Conservation (phyloP, 2,888 invertebrate species). For the Pristionchus fissidentatus region DNA sequence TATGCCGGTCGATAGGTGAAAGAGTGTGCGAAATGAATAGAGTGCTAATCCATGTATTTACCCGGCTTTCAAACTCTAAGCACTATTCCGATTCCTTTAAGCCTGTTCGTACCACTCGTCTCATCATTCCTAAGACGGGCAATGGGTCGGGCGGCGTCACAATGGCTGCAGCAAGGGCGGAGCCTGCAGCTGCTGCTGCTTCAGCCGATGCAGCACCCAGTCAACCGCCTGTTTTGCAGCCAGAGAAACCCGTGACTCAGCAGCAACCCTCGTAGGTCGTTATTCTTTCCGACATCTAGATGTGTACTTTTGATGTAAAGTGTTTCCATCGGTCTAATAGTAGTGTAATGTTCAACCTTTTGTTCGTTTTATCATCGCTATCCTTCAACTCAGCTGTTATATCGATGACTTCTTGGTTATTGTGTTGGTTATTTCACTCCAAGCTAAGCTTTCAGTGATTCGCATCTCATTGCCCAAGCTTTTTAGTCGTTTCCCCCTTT, state of each 20-base stretch:
- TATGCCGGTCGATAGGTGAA: too few species aligned
- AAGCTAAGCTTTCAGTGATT: background rate
- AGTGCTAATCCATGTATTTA: too few species aligned
- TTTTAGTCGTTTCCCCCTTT: conserved; percentile 23
- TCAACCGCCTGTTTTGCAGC: background rate
- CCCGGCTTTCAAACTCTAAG: too few species aligned
- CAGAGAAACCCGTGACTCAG: background rate
- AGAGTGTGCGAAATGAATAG: background rate
- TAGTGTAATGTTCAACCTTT: background rate
- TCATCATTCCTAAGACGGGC: background rate
- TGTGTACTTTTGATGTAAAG: background rate
- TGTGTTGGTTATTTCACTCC: background rate
- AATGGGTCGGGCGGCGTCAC: background rate
- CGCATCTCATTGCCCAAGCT: background rate
- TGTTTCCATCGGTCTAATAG: background rate
- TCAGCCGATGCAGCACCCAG: background rate
- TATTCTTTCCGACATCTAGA: background rate
- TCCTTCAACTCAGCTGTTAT: background rate
- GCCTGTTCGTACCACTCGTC: conserved; percentile 4
- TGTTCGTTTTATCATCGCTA: background rate
- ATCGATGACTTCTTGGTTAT: conserved; percentile 9
- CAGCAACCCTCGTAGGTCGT: background rate
- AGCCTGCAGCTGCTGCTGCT: background rate
- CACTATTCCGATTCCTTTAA: background rate
- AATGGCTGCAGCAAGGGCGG: background rate